Base-by-base conservation (phyloP, 2,797 vertebrate genomes). In the Carapus acus region DNA sequence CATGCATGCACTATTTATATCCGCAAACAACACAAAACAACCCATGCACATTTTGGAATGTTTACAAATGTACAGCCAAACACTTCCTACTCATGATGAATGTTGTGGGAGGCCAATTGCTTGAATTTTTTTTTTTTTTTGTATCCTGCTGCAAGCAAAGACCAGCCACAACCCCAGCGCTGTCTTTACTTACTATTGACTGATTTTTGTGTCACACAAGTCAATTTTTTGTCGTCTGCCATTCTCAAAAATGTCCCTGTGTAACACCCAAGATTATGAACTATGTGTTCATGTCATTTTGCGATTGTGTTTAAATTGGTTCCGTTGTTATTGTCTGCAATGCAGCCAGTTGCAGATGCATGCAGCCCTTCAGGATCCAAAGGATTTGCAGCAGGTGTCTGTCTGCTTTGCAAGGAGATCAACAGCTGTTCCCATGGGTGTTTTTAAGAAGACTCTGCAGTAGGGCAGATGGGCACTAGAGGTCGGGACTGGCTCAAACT, bases 401-500 rank as follows among this genome's bases (percentile, higher is more conserved):
- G 54, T 73, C 54, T 57, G 49, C 60, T 42, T 33, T 37, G 43
- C 45, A 41, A 63, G 48, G 50, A 48, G 40, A 43, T 66, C 48
- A 49, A 54, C 57, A 49, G 65, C 70, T 69, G 58, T 49, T 74
- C 67, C 62, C 68, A n/a, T 23, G 67, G 58, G 73, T 58, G 1
- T 29, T 43, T 11, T 20, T 58, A 49, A 39, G 48, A 43, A 65
- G 40, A 61, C 64, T 72, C 34, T 74, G 58, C 41, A 52, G 24
- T 31, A 49, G 63, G 71, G 53, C 83, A 88, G 86, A 88, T 87
- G 85, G 84, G 67, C 60, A 61, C 70, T 74, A 70, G 61, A 71
- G 71, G 59, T 56, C 51, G 62, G 62, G 27, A 54, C 49, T 60
- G 24, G 24, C 46, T 49, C 57, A 53, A 41, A 49, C 31, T 50